A percentile compares a stretch with the other conserved stretches of the same genome.
Conservation (phyloP, 2,888 invertebrate genomes). For the Dastarcus helophoroides region DNA sequence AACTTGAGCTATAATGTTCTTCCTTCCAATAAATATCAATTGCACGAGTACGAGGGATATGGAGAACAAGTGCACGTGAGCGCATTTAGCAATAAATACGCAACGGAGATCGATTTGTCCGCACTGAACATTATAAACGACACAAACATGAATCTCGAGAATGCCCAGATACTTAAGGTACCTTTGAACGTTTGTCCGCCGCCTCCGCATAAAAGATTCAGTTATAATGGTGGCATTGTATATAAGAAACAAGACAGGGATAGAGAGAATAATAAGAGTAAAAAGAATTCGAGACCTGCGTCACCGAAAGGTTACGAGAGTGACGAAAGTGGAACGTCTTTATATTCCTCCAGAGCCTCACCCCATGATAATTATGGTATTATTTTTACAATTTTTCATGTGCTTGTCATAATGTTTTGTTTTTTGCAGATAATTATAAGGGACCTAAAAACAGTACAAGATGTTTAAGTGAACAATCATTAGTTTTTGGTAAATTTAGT, state of each 20-base stretch:
- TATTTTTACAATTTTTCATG: conserved; percentile 3
- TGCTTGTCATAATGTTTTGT: neutral
- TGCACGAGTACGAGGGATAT: conserved; percentile 10
- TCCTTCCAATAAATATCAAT: conserved; percentile 9
- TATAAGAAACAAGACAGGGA: conserved; percentile 15
- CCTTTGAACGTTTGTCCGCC: conserved; percentile 21
- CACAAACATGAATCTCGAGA: conserved; percentile 5
- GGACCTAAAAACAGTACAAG: conserved; percentile 15
- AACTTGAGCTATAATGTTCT: conserved; percentile 10
- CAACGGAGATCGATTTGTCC: conserved; percentile 8
- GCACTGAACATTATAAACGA: conserved; percentile 5
- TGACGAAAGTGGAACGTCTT: conserved; percentile 13
- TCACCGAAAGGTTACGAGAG: conserved; percentile 16
- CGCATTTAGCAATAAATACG: conserved; percentile 8
- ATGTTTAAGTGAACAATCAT: conserved; percentile 17
- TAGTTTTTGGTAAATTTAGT: conserved; percentile 20
- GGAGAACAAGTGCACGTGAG: conserved; percentile 6
- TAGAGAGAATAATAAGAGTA: conserved; percentile 10
- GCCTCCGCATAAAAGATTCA: conserved; percentile 20
- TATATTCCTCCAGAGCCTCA: conserved; percentile 6
- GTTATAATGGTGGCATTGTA: conserved; percentile 17
- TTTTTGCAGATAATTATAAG: conserved; percentile 11
- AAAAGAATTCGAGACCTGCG: conserved; percentile 4
- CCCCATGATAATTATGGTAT: neutral
- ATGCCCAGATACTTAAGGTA: conserved; percentile 12